phyloP scores from a whole-genome alignment of 2,888 invertebrate genomes.

The Marasmarcha lunaedactyla region DNA sequence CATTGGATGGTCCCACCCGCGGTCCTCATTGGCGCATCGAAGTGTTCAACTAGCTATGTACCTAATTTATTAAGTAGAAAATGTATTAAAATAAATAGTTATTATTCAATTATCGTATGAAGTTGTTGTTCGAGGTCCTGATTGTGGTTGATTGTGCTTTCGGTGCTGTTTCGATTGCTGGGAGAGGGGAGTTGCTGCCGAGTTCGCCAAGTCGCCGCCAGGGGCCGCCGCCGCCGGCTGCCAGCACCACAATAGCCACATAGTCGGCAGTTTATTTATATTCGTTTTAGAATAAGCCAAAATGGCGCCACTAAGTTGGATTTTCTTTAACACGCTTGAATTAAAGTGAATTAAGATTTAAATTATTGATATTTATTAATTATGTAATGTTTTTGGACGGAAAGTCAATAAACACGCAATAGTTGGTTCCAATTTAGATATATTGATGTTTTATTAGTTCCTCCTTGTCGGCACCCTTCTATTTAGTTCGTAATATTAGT shows the following conservation, averaged over 20 bases:
- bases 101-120: not conserved
- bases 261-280: slow-evolving; percentile 63
- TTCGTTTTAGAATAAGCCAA: slow-evolving; percentile 68
- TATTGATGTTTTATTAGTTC: slow-evolving; percentile 29
- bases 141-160: too few relatives aligned
- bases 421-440: slow-evolving; percentile 65
- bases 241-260: slow-evolving; percentile 60
- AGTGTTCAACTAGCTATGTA: not conserved
- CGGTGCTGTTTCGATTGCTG: not conserved
- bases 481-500: too few relatives aligned
- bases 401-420: slow-evolving; percentile 71
- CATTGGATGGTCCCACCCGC: not conserved
- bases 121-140: too few relatives aligned
- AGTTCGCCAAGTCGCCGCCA: slow-evolving; percentile 11
- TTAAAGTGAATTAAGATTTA: slow-evolving; percentile 30
- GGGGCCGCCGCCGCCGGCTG: slow-evolving; percentile 24
- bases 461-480: too few relatives aligned
- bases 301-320: slow-evolving; percentile 47
- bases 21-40: not conserved
- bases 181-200: not conserved
- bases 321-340: slow-evolving; percentile 63
- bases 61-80: not conserved
- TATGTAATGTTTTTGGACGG: slow-evolving; percentile 61
- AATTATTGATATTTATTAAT: slow-evolving; percentile 52
- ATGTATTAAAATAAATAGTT: not conserved